Evolutionary conservation across 2,888 invertebrate species (phyloP), one percentile per base, ranked within the genome.

Genomic region (Caenorhabditis zanzibari): DNA sequence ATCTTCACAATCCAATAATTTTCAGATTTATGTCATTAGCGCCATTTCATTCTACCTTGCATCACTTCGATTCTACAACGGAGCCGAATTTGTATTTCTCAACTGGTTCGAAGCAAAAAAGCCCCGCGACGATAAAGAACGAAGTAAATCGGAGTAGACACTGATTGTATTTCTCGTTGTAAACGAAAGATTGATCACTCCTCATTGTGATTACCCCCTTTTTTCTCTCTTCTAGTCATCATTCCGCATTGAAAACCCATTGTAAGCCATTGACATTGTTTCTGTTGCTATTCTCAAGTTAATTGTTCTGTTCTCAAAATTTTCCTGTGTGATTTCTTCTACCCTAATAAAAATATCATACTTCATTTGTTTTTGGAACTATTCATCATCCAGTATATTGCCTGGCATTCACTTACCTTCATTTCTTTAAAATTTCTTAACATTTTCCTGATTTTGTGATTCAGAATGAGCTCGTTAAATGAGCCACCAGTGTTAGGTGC

Each of bases 1-100:
- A 14, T 16, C 28, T 56, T 63, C 35, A 16, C 16, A 26, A 32
- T 35, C 22, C 12, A 5, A 5, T 14, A n/a, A 19, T 58, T 44
- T 81, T 16, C 71, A 86, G 81, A 52, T 89, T 41, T 91, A 91
- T 58, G 82, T 85, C 12, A 5, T 85, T 9, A 22, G 66, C 35
- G 88, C 87, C 9, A 82, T 87, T 5, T 47, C 52, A n/a, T 90
- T 91, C 81, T 91, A 88, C 76, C 9, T 85, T 4, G 84, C 75
- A 14, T 76, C 87, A 19, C 84, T 86, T 16, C 63, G 68, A n/a
- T 72, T 59, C 26, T 83, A 84, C 54, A 88, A 89, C 35, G 91
- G 91, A 38, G 82, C 89, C 19, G 90, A 90, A 63, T 89, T 88
- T 64, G 66, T 89, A 38, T 74, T 90, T 22, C 74, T 90, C 52